Evolutionary conservation across 2,797 vertebrate species (phyloP).

Genomic region (Rousettus madagascariensis): DNA sequence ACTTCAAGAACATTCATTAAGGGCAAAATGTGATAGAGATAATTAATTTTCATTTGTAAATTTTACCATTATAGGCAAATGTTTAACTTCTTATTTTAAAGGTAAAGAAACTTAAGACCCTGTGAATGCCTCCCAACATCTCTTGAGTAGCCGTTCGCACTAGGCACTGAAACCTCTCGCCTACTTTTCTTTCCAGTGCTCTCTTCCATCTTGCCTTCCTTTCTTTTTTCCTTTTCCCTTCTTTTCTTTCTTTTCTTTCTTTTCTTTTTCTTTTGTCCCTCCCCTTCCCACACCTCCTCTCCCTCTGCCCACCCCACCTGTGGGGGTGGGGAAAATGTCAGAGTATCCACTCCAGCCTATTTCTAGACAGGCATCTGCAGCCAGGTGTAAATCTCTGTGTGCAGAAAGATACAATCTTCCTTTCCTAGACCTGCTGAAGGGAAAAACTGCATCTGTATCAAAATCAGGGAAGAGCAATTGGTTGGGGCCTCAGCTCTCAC

Average conservation of each 20-base stretch:
- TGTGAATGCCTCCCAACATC: neutral
- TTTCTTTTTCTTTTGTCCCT: neutral
- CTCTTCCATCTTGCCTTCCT: neutral
- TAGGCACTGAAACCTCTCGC: neutral
- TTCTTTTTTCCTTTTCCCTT: neutral
- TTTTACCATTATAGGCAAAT: neutral
- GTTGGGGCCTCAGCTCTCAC: constrained; percentile 40
- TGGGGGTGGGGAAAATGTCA: neutral
- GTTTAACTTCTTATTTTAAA: neutral
- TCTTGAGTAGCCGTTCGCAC: neutral
- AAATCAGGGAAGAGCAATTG: constrained; percentile 42
- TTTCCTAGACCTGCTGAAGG: neutral
- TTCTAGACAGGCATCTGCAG: constrained; percentile 34
- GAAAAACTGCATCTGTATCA: constrained; percentile 8
- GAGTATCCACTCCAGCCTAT: neutral
- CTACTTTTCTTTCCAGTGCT: neutral
- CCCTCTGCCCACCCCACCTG: no score
- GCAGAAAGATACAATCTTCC: constrained; percentile 21
- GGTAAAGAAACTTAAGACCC: neutral
- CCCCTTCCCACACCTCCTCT: no score
- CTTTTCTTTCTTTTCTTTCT: neutral
- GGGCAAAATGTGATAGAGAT: neutral
- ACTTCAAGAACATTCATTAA: constrained; percentile 30
- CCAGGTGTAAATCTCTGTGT: constrained; percentile 52
- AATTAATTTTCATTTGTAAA: neutral